A percentile compares a stretch with the other conserved stretches of the same genome.
phyloP scores from a whole-genome alignment of 2,113 vertebrate genomes.

The Merops nubicus region DNA sequence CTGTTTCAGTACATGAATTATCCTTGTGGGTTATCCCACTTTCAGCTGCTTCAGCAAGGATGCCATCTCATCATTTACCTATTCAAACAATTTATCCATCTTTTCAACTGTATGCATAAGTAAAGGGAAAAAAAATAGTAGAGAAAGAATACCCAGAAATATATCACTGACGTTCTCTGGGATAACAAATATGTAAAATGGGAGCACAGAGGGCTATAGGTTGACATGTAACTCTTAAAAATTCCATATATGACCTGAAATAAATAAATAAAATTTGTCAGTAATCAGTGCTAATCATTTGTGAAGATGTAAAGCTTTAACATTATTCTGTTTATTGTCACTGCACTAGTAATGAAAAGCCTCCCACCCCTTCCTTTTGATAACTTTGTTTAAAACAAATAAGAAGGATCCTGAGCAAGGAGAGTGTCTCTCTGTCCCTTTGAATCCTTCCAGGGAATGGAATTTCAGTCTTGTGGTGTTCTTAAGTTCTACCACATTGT shows the following conservation, averaged over 20 bases:
- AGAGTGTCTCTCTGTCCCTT: neutral
- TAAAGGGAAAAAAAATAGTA: neutral
- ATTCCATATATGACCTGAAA: neutral
- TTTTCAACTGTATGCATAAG: neutral
- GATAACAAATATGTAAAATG: neutral
- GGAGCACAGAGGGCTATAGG: neutral
- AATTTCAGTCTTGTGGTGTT: neutral
- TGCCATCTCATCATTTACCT: constrained; percentile 43
- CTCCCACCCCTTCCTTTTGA: rapidly evolving
- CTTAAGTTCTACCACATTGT: neutral
- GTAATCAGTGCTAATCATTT: neutral
- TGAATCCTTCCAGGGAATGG: neutral
- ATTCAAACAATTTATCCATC: constrained; percentile 4
- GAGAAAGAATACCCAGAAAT: neutral
- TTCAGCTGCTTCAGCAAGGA: constrained; percentile 40
- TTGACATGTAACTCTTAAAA: neutral
- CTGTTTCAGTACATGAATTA: constrained; percentile 63
- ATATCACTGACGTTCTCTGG: neutral
- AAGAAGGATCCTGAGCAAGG: neutral
- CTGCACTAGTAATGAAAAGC: neutral
- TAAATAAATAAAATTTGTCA: neutral
- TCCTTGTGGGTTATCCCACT: constrained; percentile 60
- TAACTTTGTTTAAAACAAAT: neutral
- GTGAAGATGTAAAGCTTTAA: neutral
- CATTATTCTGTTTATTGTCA: neutral